Evolutionary conservation across 2,888 invertebrate species (phyloP).

Genomic region (Sphecodes monilicornis): DNA sequence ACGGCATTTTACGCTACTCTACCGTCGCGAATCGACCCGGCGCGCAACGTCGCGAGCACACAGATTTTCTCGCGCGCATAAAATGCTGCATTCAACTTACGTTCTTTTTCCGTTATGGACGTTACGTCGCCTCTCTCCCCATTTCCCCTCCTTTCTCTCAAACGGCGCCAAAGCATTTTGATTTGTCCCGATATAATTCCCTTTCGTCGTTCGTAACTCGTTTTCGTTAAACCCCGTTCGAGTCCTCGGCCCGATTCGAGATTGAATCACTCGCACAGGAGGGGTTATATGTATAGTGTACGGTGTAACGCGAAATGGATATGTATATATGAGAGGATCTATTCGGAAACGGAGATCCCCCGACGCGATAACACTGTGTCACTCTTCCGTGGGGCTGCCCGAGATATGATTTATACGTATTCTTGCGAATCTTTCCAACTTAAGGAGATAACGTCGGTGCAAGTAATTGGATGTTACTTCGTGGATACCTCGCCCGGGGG

Average conservation of each 20-base stretch:
- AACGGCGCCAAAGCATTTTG: constrained; percentile 8
- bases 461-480: constrained; percentile 27
- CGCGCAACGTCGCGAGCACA: constrained; percentile 11
- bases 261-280: constrained; percentile 57
- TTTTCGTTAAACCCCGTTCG: constrained; percentile 52
- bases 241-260: constrained; percentile 50
- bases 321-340: constrained; percentile 62
- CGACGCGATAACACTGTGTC: constrained; percentile 56
- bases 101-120: not conserved
- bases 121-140: not conserved
- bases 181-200: constrained; percentile 43
- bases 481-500: not conserved
- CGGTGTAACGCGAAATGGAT: constrained; percentile 61
- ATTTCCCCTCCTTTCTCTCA: not conserved
- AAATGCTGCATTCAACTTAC: constrained; percentile 7
- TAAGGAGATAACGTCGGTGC: constrained; percentile 25
- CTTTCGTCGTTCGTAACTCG: constrained; percentile 48
- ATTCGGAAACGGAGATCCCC: constrained; percentile 64
- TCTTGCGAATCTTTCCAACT: constrained; percentile 18
- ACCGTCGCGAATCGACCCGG: not conserved
- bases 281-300: constrained; percentile 27
- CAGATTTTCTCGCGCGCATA: not conserved
- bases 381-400: constrained; percentile 45
- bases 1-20: not conserved
- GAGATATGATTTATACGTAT: constrained; percentile 48